Conservation (phyloP, 2,797 vertebrate genomes). For the Peromyscus eremicus region DNA sequence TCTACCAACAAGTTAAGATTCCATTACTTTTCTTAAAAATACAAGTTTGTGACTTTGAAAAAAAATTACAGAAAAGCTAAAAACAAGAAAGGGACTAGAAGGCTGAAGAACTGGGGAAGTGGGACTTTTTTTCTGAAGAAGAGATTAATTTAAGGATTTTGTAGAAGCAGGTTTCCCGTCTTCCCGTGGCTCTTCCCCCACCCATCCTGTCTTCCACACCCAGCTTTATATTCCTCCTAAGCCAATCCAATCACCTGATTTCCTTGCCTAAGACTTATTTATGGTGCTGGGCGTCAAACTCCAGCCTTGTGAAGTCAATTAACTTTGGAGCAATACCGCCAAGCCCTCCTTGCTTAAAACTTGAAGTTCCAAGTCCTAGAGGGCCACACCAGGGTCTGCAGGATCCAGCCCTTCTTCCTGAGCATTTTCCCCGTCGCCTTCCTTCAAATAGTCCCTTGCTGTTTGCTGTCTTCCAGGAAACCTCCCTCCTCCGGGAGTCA, state of each 20-base stretch:
- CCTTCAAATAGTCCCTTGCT: background rate
- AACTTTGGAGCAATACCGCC: background rate
- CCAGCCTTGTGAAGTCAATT: background rate
- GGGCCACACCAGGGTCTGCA: background rate
- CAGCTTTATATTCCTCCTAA: background rate
- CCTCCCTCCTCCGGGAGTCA: background rate
- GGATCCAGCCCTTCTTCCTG: background rate
- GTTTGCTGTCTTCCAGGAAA: slow-evolving; percentile 18
- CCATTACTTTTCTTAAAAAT: background rate
- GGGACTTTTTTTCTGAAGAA: background rate
- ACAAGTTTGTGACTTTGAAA: background rate
- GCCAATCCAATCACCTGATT: background rate
- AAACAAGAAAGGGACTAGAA: slow-evolving; percentile 20
- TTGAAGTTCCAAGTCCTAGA: background rate
- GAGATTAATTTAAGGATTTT: slow-evolving; percentile 16
- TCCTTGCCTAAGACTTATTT: background rate
- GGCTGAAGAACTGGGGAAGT: background rate
- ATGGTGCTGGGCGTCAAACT: background rate
- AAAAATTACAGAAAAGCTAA: background rate
- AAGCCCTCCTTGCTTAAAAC: background rate
- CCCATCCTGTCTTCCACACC: background rate
- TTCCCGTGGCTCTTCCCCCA: background rate
- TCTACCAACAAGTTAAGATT: slow-evolving; percentile 26
- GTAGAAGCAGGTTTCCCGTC: background rate
- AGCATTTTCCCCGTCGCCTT: background rate